These are phyloP conservation scores for Drosophila lutescens DNA, from an alignment of 2,888 invertebrate species.

Conservation along the genomic window DNA sequence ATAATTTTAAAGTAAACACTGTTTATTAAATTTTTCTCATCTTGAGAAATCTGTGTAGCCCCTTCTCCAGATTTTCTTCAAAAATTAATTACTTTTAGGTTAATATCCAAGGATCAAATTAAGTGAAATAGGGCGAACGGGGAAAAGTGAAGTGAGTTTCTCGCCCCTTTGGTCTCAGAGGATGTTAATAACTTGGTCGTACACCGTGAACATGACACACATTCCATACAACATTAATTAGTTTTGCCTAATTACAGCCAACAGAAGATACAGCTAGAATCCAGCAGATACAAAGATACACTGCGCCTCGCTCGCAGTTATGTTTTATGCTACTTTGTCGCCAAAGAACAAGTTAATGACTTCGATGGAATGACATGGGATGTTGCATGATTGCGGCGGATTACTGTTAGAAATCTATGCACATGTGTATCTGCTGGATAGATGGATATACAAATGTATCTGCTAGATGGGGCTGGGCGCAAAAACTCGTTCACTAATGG, in stretches of 20 bases:
- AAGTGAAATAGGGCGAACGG: slow-evolving; percentile 4
- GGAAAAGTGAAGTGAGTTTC: neutral
- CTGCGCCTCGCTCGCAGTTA: slow-evolving; percentile 38
- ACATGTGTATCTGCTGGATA: slow-evolving; percentile 16
- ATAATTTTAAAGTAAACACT: too few species aligned
- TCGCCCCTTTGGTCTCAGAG: slow-evolving; percentile 19
- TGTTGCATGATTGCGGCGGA: slow-evolving; percentile 45
- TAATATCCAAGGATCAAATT: slow-evolving; percentile 7
- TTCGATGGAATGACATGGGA: slow-evolving; percentile 31
- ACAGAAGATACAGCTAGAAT: slow-evolving; percentile 40
- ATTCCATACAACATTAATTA: slow-evolving; percentile 65
- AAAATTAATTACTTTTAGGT: slow-evolving; percentile 27
- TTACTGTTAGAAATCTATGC: slow-evolving; percentile 48
- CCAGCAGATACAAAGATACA: slow-evolving; percentile 22
- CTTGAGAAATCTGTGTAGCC: too few species aligned
- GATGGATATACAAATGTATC: slow-evolving; percentile 13
- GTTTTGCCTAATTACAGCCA: slow-evolving; percentile 66
- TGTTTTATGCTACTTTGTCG: slow-evolving; percentile 56
- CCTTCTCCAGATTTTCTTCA: neutral
- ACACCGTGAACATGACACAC: slow-evolving; percentile 51
- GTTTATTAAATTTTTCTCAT: too few species aligned
- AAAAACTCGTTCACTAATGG: slow-evolving; percentile 58
- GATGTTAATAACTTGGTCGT: slow-evolving; percentile 38
- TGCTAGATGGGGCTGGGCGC: slow-evolving; percentile 1
- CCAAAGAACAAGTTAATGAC: slow-evolving; percentile 45